phyloP scores from a whole-genome alignment of 2,113 vertebrate species.

The Forbesichthys agassizii region DNA sequence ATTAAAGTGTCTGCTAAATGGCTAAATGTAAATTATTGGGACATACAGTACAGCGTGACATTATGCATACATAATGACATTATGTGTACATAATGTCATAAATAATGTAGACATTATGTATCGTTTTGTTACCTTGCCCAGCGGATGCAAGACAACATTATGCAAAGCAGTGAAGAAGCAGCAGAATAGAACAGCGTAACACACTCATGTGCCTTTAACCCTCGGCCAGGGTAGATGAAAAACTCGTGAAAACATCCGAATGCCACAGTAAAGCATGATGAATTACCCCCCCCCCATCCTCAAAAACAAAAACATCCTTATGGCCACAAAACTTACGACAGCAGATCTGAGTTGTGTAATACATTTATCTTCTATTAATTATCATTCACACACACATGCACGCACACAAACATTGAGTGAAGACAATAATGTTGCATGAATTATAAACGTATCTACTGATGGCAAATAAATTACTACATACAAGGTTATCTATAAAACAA shows the following conservation, averaged over 20 bases:
- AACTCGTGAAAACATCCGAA: constrained; percentile 35
- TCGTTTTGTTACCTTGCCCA: constrained; percentile 1
- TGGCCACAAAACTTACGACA: constrained; percentile 16
- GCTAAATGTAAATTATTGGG: no score
- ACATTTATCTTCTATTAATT: neutral
- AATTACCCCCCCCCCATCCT: neutral
- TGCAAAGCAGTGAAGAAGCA: constrained; percentile 31
- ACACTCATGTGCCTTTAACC: constrained; percentile 8
- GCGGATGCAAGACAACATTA: constrained; percentile 30
- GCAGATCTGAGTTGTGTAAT: neutral
- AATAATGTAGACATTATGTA: no score
- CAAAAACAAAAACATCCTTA: constrained; percentile 2
- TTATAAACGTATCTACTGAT: neutral
- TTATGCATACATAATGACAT: no score
- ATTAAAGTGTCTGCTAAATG: no score
- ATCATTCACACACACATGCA: neutral
- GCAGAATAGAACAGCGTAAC: constrained; percentile 6
- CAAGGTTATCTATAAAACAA: neutral
- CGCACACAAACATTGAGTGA: neutral
- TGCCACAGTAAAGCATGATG: constrained; percentile 20
- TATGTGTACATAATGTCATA: no score
- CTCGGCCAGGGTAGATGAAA: constrained; percentile 31
- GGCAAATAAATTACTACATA: neutral
- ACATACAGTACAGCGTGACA: no score
- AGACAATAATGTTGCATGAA: neutral